Conservation (phyloP, 2,888 invertebrate genomes). For the Cataglyphis cursor region DNA sequence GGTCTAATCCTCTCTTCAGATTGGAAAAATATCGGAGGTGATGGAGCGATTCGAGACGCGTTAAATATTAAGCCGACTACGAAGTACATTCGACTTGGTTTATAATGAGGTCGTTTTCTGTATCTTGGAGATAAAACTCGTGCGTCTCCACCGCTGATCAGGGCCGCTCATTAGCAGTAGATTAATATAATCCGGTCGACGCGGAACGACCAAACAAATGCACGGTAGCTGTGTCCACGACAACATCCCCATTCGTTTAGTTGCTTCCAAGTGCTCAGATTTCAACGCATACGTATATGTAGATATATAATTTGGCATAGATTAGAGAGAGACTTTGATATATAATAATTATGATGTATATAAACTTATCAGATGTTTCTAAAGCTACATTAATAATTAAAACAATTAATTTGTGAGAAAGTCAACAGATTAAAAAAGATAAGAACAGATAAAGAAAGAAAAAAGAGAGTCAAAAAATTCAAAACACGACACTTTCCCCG, state of each 20-base stretch:
- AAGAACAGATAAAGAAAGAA: neutral
- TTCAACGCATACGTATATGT: slow-evolving; percentile 26
- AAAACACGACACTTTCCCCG: neutral
- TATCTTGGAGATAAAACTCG: slow-evolving; percentile 70
- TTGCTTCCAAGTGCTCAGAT: slow-evolving; percentile 53
- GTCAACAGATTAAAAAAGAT: slow-evolving; percentile 2
- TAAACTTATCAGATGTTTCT: neutral
- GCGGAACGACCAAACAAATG: slow-evolving; percentile 79
- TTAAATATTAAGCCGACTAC: slow-evolving; percentile 83
- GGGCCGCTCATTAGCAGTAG: slow-evolving; percentile 83
- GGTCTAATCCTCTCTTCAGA: slow-evolving; percentile 61
- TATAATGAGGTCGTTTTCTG: slow-evolving; percentile 74
- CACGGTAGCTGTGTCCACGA: slow-evolving; percentile 76
- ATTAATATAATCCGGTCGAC: slow-evolving; percentile 84
- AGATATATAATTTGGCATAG: neutral
- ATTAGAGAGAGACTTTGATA: neutral
- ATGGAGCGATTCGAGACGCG: slow-evolving; percentile 80
- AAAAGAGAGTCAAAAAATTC: neutral
- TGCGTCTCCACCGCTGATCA: slow-evolving; percentile 66
- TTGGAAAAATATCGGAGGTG: slow-evolving; percentile 81
- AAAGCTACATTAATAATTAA: neutral
- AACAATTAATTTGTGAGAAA: slow-evolving; percentile 2
- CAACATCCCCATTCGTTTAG: slow-evolving; percentile 70
- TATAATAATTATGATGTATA: slow-evolving; percentile 17
- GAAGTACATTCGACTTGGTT: slow-evolving; percentile 66